Evolutionary conservation across 1,140 invertebrate genomes (phyloP), one percentile per base, ranked within the genome.

Genomic region (Drosophila busckii): DNA sequence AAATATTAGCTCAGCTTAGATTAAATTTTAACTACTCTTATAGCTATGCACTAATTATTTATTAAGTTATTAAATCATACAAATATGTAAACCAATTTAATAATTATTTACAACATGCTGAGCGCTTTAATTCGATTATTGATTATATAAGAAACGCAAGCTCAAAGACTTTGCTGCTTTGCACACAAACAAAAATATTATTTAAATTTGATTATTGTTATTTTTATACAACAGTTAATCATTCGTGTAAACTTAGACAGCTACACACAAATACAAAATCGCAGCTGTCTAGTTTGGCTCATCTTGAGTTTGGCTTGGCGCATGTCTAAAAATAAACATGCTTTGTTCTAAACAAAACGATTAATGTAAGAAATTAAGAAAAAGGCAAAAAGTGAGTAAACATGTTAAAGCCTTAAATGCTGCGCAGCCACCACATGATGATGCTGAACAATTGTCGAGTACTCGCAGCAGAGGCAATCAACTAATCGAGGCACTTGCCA

Each of bases 271-370:
- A 45, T 19, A 45, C 9, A 29, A 13, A 20, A 8, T 17, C 26
- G 6, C 15, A 38, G 34, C 37, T 23, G 37, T 22, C n/a, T 0
- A 38, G 12, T 12, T 49, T 53, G n/a, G 49, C 55, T 59, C 50
- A 55, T 48, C 53, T n/a, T 28, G 26, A n/a, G 49, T 48, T 13
- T 45, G 42, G 48, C n/a, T 42, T 62, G 35, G 35, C 52, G 53
- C 59, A 62, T 56, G 44, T 62, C 73, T 80, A 80, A 65, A 80
- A 82, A 82, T 80, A 80, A 70, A 68, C 55, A 44, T 10, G 52
- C 37, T 55, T n/a, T 41, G 49, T 56, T 62, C 59, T 49, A 42
- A 56, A 53, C 59, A 42, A 41, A 56, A n/a, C n/a, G 59, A 62
- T 62, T 56, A 56, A 62, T 59, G 55, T 49, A 13, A 35, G 12